Evolutionary conservation across 2,797 vertebrate species (phyloP), one percentile per base, ranked within the genome.

Genomic region (Bovichtus diacanthus): DNA sequence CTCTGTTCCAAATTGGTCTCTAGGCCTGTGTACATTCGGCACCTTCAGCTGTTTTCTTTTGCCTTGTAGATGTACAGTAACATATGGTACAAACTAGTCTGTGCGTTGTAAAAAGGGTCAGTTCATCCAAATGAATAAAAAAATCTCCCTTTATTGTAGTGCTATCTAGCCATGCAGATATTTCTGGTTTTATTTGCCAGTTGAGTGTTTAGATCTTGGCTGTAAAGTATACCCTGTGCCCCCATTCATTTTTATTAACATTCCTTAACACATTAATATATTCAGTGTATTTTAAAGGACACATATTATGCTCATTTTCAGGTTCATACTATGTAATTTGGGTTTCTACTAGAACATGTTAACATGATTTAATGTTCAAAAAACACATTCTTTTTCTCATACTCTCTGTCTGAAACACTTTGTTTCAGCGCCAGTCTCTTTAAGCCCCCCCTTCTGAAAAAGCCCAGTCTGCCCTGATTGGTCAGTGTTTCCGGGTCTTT

Each of bases 1-100:
- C 82, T 67, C 53, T 8, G 76, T 79, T 90, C 88, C 87, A 88
- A 86, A 87, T 80, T 62, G 74, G 82, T 88, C 81, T 64, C 34
- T 38, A 1, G 27, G 85, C 61, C 62, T 78, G 74, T 89, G 50
- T 63, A 59, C 70, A 70, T 84, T 62, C 58, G 9, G 25, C 78
- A 27, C 47, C 62, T 53, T 56, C 74, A 76, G 75, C 76, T 87
- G 73, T 81, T 86, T 72, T 75, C 62, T 70, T 62, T 44, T 23
- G 44, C 73, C 21, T 58, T 38, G 23, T 64, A 10, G 50, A 3
- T 49, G 58, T 70, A 84, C 18, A 55, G 50, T 65, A 64, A 78
- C 70, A 12, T 66, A 34, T 31, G 34, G 31, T 34, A 53, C 23
- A 47, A 15, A 53, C 55, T 49, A 25, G 9, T 27, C 39, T 50